Evolutionary conservation across 2,113 vertebrate genomes (phyloP).

Genomic region (Hypomesus transpacificus): DNA sequence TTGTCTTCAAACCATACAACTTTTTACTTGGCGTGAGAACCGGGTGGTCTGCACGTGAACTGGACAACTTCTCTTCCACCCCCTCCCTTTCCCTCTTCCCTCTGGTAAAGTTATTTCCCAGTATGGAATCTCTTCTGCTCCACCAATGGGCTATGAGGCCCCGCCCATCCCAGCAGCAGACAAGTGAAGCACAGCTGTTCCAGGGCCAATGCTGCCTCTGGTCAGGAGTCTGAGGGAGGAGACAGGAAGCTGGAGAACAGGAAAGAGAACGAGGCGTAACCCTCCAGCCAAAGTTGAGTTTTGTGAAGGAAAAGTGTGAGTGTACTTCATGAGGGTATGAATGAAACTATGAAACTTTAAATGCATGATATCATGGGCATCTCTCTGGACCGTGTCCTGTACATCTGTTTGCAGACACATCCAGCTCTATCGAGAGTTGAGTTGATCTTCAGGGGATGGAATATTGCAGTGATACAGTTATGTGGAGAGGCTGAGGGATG

Average conservation of each 20-base stretch:
- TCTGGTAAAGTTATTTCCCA: slow-evolving; percentile 27
- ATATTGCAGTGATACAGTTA: neutral
- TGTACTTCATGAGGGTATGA: neutral
- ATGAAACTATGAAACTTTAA: neutral
- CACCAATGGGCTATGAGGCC: slow-evolving; percentile 24
- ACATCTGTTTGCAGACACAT: too few relatives aligned
- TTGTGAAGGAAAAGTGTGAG: neutral
- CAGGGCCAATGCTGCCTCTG: slow-evolving; percentile 13
- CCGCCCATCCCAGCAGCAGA: slow-evolving; percentile 42
- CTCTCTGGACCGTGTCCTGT: too few relatives aligned
- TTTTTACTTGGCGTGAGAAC: slow-evolving; percentile 7
- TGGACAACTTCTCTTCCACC: slow-evolving; percentile 6
- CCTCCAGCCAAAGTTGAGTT: slow-evolving; percentile 4
- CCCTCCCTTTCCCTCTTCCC: slow-evolving; percentile 13
- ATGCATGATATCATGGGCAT: neutral
- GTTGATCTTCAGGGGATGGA: too few relatives aligned
- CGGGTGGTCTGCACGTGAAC: slow-evolving; percentile 23
- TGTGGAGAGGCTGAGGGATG: neutral
- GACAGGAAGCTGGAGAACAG: neutral
- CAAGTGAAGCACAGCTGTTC: slow-evolving; percentile 53
- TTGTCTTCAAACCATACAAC: neutral
- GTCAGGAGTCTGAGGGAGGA: slow-evolving; percentile 9
- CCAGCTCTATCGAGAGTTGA: too few relatives aligned
- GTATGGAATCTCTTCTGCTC: slow-evolving; percentile 30
- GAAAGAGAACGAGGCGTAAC: neutral